phyloP scores from a whole-genome alignment of 2,797 vertebrate genomes.

The Yasuhikotakia modesta region DNA sequence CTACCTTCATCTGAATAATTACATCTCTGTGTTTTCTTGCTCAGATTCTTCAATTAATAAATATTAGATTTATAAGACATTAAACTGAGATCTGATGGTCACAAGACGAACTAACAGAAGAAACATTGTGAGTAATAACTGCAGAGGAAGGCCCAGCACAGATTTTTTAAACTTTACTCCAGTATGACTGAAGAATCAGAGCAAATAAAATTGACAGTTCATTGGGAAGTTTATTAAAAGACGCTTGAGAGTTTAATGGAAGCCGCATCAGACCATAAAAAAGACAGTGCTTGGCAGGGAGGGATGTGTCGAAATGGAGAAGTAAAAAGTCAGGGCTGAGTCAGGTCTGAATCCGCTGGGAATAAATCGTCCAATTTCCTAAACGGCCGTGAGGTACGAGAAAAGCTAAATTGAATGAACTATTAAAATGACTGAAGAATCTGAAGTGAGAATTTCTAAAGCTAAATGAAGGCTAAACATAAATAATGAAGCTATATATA shows the following conservation, averaged over 20 bases:
- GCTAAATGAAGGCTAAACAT: not conserved
- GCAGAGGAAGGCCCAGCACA: constrained; percentile 15
- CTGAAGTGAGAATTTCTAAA: not conserved
- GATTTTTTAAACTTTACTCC: not conserved
- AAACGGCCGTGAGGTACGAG: not conserved
- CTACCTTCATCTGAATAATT: constrained; percentile 13
- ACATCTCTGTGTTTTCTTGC: not conserved
- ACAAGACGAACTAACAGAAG: constrained; percentile 5
- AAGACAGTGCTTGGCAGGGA: constrained; percentile 16
- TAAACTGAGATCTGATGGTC: not conserved
- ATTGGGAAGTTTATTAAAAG: constrained; percentile 44
- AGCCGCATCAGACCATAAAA: constrained; percentile 29
- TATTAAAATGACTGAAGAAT: not conserved
- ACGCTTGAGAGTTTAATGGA: constrained; percentile 32
- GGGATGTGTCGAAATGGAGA: constrained; percentile 5
- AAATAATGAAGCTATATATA: not conserved
- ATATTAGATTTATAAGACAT: constrained; percentile 25
- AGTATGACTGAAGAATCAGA: constrained; percentile 22
- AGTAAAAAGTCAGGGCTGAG: constrained; percentile 10
- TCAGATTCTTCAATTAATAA: constrained; percentile 7
- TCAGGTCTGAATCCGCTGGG: constrained; percentile 21
- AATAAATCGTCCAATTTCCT: constrained; percentile 23
- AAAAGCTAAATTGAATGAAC: constrained; percentile 10
- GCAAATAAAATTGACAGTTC: constrained; percentile 24
- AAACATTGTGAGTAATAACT: constrained; percentile 28